Conservation (phyloP, 2,113 vertebrate species). For the Petrocephalus zakoni region DNA sequence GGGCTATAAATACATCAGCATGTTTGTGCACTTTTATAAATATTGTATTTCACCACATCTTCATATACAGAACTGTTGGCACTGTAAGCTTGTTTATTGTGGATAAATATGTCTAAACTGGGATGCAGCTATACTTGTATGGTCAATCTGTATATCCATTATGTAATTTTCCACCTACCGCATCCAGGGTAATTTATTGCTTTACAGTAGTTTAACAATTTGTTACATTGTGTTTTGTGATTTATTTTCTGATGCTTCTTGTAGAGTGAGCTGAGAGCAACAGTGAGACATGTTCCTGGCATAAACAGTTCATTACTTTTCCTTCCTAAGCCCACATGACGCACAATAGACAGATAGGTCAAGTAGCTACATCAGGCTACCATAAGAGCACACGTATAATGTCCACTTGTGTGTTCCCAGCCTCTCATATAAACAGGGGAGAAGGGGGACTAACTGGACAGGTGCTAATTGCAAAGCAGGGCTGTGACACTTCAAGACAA, state of each 20-base stretch:
- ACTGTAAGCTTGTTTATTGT: background rate
- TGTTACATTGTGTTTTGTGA: background rate
- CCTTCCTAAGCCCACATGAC: background rate
- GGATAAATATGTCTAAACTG: background rate
- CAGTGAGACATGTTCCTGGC: background rate
- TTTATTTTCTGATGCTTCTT: background rate
- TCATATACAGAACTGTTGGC: background rate
- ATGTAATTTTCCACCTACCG: background rate
- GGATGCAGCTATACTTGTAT: background rate
- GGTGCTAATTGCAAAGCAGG: slow-evolving; percentile 1
- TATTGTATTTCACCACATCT: background rate
- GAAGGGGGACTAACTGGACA: background rate
- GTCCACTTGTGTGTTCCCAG: background rate
- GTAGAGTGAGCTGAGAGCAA: background rate
- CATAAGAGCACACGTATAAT: background rate
- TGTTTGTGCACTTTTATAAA: slow-evolving; percentile 1
- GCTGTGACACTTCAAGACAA: background rate
- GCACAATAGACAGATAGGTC: background rate
- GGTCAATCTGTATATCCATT: background rate
- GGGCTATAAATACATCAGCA: background rate
- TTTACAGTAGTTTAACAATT: background rate
- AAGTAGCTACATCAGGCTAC: background rate
- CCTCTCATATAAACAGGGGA: background rate
- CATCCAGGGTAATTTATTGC: background rate
- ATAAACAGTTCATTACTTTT: background rate